Evolutionary conservation across 2,888 invertebrate species (phyloP), one percentile per base, ranked within the genome.

Genomic region (Candidula unifasciata): DNA sequence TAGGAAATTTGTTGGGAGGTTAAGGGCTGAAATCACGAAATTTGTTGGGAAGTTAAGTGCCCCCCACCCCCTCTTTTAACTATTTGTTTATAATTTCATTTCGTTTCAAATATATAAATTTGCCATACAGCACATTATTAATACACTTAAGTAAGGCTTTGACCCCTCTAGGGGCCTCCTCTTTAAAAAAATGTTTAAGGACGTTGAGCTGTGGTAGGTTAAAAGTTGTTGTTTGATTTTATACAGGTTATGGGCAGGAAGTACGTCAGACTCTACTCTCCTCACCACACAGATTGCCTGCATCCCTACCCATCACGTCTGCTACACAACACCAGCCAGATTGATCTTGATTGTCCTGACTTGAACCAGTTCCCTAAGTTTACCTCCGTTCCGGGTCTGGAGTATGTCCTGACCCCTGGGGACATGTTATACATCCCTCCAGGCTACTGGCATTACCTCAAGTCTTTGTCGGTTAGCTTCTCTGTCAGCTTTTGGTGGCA

Each of bases 401-500:
- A 96, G 92, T 96, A 97, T 92, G 94, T 96, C 16, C 94, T 99
- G 54, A 95, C 95, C 89, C 95, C 96, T 0, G 98, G 99, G 0
- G 97, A 99, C 91, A 96, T 98, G 95, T 94, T 99, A 81, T 99
- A 96, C 92, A 97, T 99, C 89, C 99, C 99, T 24, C 96, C 97
- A 3, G 96, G 96, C 92, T 98, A 97, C 96, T 99, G 99, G 99
- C 99, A 99, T 94, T 98, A 97, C 94, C 97, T 99, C 8, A 96
- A 96, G 87, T 96, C 98, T 0, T 94, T 98, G 71, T 96, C 96
- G 64, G 95, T 96, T 68, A 98, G 98, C 93, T 98, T 99, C 94
- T 99, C 99, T 27, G 96, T 99, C 0, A 99, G 98, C 94, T 99
- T 98, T 95, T 99, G 99, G 99, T 99, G 97, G 97, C 94, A 96